Evolutionary conservation across 1,140 invertebrate species (phyloP), one percentile per base, ranked within the genome.

Genomic region (Geopemphigus sp.): DNA sequence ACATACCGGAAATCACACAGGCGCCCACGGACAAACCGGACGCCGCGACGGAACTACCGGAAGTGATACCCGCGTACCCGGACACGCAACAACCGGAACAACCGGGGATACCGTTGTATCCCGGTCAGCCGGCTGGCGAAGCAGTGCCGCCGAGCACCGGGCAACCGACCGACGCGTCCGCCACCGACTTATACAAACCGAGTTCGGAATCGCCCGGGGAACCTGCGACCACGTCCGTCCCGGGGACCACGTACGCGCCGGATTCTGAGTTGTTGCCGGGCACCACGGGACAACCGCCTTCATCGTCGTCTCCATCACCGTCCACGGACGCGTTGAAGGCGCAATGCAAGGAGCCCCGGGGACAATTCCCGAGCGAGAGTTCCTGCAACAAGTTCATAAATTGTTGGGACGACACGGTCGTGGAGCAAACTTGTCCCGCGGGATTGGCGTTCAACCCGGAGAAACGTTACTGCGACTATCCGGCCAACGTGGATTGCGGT

Each of bases 331-430:
- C 74, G 4, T 66, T 81, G 66, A 68, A 57, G 26, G 74, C 82
- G 26, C 81, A 82, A 63, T 84, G 84, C 59, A 83, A 81, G 11
- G 84, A 76, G 22, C 80, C 83, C 1, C 82, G 90, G 57, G 88
- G 90, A 29, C 90, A 90, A 83, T 91, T 90, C 81, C 87, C 89
- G 0, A 89, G 88, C 32, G 85, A 86, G 0, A 88, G 86, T 14
- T 86, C 86, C 14, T 92, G 91, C 83, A 88, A 87, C 29, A 89
- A 87, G 82, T 92, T 90, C 83, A 81, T 92, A 0, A 92, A 91
- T 83, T 92, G 91, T 81, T 92, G 91, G 91, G 90, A 91, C 82
- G 90, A 89, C 1, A 86, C 87, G 57, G 89, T 88, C 0, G 85
- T 89, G 10, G 90, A 91, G 82, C 89, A 91, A 83, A 86, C 87